Evolutionary conservation across 1,140 invertebrate genomes (phyloP).

Genomic region (Lordiphosa clarofinis): DNA sequence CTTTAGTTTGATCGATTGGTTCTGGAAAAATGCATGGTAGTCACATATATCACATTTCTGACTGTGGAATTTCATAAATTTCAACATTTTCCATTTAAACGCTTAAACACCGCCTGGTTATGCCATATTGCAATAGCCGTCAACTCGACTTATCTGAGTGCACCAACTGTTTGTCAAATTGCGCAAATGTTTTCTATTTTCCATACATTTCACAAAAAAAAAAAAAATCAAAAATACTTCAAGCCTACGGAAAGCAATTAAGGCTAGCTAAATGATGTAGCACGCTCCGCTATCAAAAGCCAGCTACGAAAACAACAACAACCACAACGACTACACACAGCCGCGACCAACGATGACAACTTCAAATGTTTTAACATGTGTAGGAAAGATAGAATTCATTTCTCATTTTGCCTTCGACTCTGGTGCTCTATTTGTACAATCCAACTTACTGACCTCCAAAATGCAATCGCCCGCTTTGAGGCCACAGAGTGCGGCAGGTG

Average conservation of each 20-base stretch:
- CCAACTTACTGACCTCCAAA: slow-evolving; percentile 79
- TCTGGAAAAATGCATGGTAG: too few species aligned
- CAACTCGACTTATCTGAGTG: background rate
- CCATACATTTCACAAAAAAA: background rate
- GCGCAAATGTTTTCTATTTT: slow-evolving; percentile 16
- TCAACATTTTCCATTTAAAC: too few species aligned
- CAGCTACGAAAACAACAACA: slow-evolving; percentile 21
- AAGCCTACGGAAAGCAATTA: slow-evolving; percentile 27
- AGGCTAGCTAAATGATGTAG: slow-evolving; percentile 9
- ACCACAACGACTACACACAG: background rate
- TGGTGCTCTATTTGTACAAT: slow-evolving; percentile 16
- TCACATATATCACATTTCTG: too few species aligned
- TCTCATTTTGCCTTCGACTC: slow-evolving; percentile 1
- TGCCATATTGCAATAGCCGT: background rate
- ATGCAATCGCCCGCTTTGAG: slow-evolving; percentile 84
- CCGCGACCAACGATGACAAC: slow-evolving; percentile 11
- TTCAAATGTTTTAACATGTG: slow-evolving; percentile 8
- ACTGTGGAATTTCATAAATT: too few species aligned
- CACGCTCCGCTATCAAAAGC: slow-evolving; percentile 16
- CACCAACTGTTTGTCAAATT: slow-evolving; percentile 25
- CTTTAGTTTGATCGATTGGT: too few species aligned
- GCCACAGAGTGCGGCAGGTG: slow-evolving; percentile 80
- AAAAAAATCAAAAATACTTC: background rate
- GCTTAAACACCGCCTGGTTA: background rate
- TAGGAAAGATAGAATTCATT: slow-evolving; percentile 4